phyloP scores from a whole-genome alignment of 1,140 invertebrate genomes.

The Macrotrachela quadricornifera region DNA sequence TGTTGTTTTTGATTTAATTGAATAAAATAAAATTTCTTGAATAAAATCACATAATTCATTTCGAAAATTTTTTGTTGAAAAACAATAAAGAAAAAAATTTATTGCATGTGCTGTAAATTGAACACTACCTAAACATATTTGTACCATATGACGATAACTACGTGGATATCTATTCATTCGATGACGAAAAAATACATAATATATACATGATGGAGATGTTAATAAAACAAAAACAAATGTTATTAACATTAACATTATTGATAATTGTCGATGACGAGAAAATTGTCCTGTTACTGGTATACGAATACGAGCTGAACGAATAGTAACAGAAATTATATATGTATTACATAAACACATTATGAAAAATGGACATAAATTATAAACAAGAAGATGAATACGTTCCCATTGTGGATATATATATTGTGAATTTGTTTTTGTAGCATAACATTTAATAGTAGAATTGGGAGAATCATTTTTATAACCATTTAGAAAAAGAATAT shows the following conservation, averaged over 20 bases:
- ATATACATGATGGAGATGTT: not conserved
- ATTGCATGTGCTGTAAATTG: conserved; percentile 3
- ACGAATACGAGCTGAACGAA: no score
- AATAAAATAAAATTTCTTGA: no score
- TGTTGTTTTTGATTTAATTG: no score
- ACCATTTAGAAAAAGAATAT: conserved; percentile 3
- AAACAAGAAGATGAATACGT: not conserved
- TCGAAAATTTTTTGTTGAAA: conserved; percentile 5
- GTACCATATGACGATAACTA: no score
- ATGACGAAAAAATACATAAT: no score
- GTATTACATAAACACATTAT: conserved; percentile 2
- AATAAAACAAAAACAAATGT: conserved; percentile 4
- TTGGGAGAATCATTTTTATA: not conserved
- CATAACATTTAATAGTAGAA: not conserved
- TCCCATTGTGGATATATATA: conserved; percentile 7
- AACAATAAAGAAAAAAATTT: conserved; percentile 7
- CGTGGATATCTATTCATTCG: no score
- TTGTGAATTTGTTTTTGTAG: not conserved
- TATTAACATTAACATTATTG: conserved; percentile 4
- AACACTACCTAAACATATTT: no score
- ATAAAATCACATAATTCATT: not conserved
- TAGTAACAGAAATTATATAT: not conserved
- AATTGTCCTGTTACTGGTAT: not conserved
- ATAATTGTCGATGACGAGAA: not conserved
- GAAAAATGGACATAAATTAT: not conserved